These are phyloP conservation scores for Eonycteris spelaea DNA, from an alignment of 2,113 vertebrate species.

Conservation along the genomic window DNA sequence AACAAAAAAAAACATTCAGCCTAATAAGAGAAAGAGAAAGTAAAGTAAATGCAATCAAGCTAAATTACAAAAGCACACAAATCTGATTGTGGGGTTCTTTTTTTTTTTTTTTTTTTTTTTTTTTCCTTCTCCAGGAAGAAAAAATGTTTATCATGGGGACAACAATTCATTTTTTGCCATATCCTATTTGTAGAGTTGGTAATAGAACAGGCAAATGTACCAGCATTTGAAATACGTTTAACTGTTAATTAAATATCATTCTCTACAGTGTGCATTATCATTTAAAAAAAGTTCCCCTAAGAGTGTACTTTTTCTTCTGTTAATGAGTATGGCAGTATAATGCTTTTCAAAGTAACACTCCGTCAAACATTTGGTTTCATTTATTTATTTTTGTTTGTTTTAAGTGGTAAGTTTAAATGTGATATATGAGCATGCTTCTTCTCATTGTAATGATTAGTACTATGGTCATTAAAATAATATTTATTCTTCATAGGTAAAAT, in stretches of 20 bases:
- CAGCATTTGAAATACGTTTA: conserved; percentile 70
- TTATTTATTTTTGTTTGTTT: not conserved
- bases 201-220: conserved; percentile 75
- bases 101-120: conserved; percentile 61
- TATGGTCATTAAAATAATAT: conserved; percentile 73
- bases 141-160: conserved; percentile 79
- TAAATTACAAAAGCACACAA: conserved; percentile 62
- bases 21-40: conserved; percentile 43
- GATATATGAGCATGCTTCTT: conserved; percentile 71
- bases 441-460: conserved; percentile 70
- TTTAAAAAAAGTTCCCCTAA: conserved; percentile 69
- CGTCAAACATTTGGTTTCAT: conserved; percentile 52
- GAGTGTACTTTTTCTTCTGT: conserved; percentile 70
- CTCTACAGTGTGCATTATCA: conserved; percentile 69
- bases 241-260: conserved; percentile 72
- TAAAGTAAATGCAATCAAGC: conserved; percentile 69
- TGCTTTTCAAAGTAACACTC: conserved; percentile 60
- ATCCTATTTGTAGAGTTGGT: conserved; percentile 78
- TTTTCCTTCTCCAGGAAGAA: conserved; percentile 74
- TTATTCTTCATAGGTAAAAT: conserved; percentile 76
- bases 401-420: conserved; percentile 76
- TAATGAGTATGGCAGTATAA: conserved; percentile 66
- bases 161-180: conserved; percentile 80
- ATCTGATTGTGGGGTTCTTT: conserved; percentile 77
- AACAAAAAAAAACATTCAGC: not conserved